Evolutionary conservation across 2,797 vertebrate genomes (phyloP).

Genomic region (Mus spretus): DNA sequence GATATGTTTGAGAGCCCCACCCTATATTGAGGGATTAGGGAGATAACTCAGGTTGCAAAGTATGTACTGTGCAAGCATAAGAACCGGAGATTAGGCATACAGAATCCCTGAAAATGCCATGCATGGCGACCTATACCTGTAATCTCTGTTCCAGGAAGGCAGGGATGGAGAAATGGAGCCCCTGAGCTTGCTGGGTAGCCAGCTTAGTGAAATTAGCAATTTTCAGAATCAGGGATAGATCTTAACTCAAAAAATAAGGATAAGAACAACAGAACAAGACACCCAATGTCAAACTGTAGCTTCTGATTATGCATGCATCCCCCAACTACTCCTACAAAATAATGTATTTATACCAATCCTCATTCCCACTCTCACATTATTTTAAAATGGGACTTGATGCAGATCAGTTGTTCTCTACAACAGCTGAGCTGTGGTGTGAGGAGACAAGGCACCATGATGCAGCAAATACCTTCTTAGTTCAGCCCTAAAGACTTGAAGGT

Average conservation of each 20-base stretch:
- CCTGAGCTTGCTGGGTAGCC: background rate
- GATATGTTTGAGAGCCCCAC: background rate
- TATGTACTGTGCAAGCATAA: background rate
- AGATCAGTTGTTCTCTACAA: background rate
- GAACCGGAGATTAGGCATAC: background rate
- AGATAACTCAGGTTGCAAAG: background rate
- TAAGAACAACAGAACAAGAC: no score
- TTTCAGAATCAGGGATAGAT: no score
- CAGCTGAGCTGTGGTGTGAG: background rate
- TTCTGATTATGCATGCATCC: background rate
- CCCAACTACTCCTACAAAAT: background rate
- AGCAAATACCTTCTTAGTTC: background rate
- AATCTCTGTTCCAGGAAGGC: background rate
- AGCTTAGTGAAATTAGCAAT: background rate
- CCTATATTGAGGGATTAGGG: background rate
- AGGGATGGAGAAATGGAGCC: background rate
- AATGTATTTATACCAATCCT: background rate
- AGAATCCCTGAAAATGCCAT: background rate
- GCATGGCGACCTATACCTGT: background rate
- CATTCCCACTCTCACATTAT: background rate
- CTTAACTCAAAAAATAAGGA: no score
- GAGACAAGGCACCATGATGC: background rate
- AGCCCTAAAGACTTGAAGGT: constrained; percentile 19
- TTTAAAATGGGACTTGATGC: background rate
- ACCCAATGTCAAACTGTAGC: no score